A percentile compares a stretch with the other conserved stretches of the same genome.
Conservation (phyloP, 2,888 invertebrate species). For the Cantharis rufa region DNA sequence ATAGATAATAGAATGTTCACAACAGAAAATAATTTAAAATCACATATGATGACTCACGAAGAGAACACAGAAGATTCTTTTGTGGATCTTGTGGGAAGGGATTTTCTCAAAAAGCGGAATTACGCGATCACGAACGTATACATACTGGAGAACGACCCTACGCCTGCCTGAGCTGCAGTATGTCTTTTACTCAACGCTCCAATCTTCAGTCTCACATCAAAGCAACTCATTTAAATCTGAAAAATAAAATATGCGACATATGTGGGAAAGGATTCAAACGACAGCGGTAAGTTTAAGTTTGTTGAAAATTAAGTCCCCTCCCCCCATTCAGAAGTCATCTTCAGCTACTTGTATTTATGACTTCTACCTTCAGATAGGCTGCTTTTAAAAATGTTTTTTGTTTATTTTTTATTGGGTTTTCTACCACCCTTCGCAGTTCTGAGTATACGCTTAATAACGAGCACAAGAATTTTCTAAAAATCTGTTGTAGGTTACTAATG, state of each 20-base stretch:
- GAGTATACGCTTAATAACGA: too few species aligned
- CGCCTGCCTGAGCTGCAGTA: neutral
- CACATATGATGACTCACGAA: neutral
- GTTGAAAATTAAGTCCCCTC: too few species aligned
- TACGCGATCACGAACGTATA: neutral
- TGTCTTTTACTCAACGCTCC: neutral
- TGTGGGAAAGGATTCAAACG: neutral
- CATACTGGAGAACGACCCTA: neutral
- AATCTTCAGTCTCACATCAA: neutral
- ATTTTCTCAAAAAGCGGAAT: neutral
- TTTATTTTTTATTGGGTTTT: too few species aligned
- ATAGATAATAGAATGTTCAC: neutral
- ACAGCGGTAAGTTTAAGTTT: neutral
- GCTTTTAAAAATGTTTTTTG: too few species aligned
- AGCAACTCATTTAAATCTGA: neutral
- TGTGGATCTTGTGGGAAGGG: neutral
- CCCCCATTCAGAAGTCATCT: too few species aligned
- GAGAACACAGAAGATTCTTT: neutral
- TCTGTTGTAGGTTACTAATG: neutral
- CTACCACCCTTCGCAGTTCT: too few species aligned
- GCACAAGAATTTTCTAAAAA: neutral
- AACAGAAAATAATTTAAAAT: neutral
- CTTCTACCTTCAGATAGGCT: too few species aligned
- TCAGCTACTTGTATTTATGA: too few species aligned
- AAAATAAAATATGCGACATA: neutral